Evolutionary conservation across 1,140 invertebrate genomes (phyloP), one percentile per base, ranked within the genome.

Genomic region (Leptopilina clavipes): DNA sequence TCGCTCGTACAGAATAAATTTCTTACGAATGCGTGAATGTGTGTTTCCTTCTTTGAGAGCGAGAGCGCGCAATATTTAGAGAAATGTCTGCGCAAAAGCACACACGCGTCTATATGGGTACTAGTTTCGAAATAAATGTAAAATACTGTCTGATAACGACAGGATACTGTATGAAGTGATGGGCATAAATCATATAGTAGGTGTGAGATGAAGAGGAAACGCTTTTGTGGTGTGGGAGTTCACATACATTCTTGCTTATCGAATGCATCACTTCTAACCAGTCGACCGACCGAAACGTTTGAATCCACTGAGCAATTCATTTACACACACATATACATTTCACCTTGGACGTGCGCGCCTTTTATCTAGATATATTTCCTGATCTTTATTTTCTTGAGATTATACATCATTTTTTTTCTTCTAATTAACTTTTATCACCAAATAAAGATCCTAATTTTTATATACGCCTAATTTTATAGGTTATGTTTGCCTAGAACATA

Each of bases 121-220:
- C 56, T 65, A 65, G 56, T 65, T 65, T 65, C 22, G 22, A 65
- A 65, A 65, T 65, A 65, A 65, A 65, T 22, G 56, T 65, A 22
- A 65, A 65, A 65, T 65, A 65, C 56, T 31, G 22, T 22, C 14
- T 65, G 22, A 65, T 65, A 65, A 65, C 22, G 56, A 65, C 56
- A 65, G 56, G 56, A 65, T 65, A 65, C 56, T 65, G 56, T 31
- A 65, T 1, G 14, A 14, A 65, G 56, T 65, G 56, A 65, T 65
- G 56, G 22, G 56, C 56, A 65, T 65, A 65, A 65, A 65, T 65
- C 56, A 65, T 65, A 65, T 22, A 65, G 56, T 65, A 65, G 56
- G 56, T 65, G 56, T 65, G 56, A 65, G 56, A 65, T 65, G 19
- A 65, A 65, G 56, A 65, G 56, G 56, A 31, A 65, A 65, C 56